Conservation (phyloP, 2,113 vertebrate species). For the Xiphorhynchus elegans region DNA sequence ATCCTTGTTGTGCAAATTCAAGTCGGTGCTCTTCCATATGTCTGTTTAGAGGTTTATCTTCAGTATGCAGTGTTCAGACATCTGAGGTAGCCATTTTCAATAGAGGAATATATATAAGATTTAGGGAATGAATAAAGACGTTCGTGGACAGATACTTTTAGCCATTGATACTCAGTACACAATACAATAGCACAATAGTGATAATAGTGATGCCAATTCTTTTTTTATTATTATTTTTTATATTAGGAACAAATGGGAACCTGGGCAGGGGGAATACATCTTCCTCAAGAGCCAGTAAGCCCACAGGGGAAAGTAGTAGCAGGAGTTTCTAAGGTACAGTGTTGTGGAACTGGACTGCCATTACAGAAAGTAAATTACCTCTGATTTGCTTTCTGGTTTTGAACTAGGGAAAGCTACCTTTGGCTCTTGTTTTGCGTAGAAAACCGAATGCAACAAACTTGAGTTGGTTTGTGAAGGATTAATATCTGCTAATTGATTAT, state of each 20-base stretch:
- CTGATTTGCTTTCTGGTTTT: not conserved
- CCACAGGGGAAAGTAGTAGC: not conserved
- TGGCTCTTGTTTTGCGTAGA: not conserved
- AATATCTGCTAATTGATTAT: not conserved
- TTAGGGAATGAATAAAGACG: not conserved
- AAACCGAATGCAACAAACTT: not conserved
- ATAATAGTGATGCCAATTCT: not conserved
- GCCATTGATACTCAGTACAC: not conserved
- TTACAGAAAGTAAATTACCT: not conserved
- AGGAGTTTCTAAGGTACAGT: not conserved
- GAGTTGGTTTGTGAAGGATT: not conserved
- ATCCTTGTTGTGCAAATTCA: not conserved
- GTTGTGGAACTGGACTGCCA: not conserved
- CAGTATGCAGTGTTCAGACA: not conserved
- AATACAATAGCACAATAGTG: too few species aligned
- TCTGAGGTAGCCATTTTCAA: not conserved
- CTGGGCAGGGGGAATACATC: not conserved
- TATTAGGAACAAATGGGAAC: not conserved
- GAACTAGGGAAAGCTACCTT: not conserved
- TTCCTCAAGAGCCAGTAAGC: not conserved
- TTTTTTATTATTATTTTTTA: not conserved
- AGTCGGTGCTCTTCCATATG: not conserved
- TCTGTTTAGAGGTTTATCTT: not conserved
- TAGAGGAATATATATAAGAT: not conserved
- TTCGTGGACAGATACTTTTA: not conserved